Percentiles rank a stretch among this genome's conserved stretches.
phyloP scores from a whole-genome alignment of 2,797 vertebrate species.

The Xyrichtys novacula region DNA sequence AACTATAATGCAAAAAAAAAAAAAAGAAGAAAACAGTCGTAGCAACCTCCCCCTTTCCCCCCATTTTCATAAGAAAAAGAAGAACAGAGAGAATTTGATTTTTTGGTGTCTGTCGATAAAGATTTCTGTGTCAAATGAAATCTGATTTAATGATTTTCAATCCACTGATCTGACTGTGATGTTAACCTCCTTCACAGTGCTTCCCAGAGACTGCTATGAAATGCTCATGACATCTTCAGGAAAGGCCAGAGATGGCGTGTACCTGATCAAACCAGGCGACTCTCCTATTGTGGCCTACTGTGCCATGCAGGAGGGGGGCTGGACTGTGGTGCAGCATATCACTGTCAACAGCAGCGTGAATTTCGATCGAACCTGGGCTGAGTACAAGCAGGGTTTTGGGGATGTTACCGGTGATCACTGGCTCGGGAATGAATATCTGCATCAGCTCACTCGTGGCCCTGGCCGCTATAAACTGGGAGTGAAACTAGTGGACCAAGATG shows the following conservation, averaged over 20 bases:
- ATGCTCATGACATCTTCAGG: slow-evolving; percentile 87
- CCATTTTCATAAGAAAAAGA: too few relatives aligned
- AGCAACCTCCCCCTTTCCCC: too few relatives aligned
- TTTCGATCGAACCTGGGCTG: slow-evolving; percentile 89
- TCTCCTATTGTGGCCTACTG: slow-evolving; percentile 85
- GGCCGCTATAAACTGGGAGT: slow-evolving; percentile 84
- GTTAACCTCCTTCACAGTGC: slow-evolving; percentile 72
- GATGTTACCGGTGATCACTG: slow-evolving; percentile 86
- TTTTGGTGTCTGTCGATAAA: too few relatives aligned
- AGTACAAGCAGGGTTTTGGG: slow-evolving; percentile 89
- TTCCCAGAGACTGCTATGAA: slow-evolving; percentile 89
- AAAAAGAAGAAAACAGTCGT: too few relatives aligned
- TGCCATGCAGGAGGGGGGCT: slow-evolving; percentile 91
- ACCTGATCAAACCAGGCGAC: slow-evolving; percentile 87
- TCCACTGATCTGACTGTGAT: slow-evolving; percentile 2
- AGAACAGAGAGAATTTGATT: too few relatives aligned
- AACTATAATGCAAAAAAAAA: too few relatives aligned
- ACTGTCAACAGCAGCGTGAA: slow-evolving; percentile 87
- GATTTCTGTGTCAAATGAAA: too few relatives aligned
- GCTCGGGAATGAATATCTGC: slow-evolving; percentile 90
- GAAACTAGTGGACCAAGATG: slow-evolving; percentile 87
- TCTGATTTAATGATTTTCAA: neutral
- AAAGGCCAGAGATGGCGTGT: slow-evolving; percentile 86
- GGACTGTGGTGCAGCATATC: slow-evolving; percentile 91
- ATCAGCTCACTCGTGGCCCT: slow-evolving; percentile 83